Percentiles rank a stretch among this genome's conserved stretches.
Evolutionary conservation across 2,888 invertebrate genomes (phyloP).

Genomic region (Siphlonurus alternatus): DNA sequence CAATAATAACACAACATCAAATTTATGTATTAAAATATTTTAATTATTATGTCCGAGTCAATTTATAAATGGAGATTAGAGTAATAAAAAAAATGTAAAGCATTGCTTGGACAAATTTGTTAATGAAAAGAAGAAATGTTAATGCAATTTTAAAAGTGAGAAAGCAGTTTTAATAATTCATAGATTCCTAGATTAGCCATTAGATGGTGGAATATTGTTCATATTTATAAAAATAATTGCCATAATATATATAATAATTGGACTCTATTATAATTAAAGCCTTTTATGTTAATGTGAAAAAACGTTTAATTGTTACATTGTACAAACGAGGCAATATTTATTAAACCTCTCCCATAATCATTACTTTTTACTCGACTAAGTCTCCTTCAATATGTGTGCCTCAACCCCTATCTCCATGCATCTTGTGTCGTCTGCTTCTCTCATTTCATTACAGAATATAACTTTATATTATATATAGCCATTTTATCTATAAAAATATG

Average conservation of each 20-base stretch:
- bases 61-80: neutral
- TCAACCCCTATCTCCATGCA: no score
- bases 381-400: neutral
- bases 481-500: no score
- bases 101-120: neutral
- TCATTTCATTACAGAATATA: no score
- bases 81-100: neutral
- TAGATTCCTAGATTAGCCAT: neutral
- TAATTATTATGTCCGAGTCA: neutral
- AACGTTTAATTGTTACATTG: slow-evolving; percentile 21
- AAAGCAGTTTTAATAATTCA: neutral
- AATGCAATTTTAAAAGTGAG: neutral
- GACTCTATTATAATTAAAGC: slow-evolving; percentile 9
- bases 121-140: neutral
- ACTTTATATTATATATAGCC: no score
- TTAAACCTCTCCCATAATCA: slow-evolving; percentile 24
- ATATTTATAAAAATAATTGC: neutral
- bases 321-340: slow-evolving; percentile 34
- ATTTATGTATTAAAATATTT: neutral
- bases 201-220: neutral
- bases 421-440: no score
- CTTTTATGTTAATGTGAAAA: slow-evolving; percentile 14
- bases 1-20: no score
- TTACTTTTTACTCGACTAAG: slow-evolving; percentile 14
- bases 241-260: neutral